Evolutionary conservation across 1,140 invertebrate species (phyloP), one percentile per base, ranked within the genome.

Genomic region (Propsilocerus akamusi): DNA sequence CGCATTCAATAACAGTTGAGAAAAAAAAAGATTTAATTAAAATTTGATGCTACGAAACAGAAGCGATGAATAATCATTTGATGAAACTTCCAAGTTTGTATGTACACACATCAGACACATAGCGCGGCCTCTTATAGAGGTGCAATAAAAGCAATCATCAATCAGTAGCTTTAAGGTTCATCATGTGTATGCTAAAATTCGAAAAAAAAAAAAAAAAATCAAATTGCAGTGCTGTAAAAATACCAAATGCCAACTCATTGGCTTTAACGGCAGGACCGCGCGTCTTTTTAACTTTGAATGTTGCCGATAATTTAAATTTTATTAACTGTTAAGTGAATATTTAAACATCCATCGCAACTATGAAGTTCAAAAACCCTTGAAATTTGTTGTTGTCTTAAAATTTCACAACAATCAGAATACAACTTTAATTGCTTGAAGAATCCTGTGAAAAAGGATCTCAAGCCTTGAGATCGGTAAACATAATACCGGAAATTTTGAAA

Each of bases 221-320:
- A n/a, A n/a, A n/a, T n/a, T n/a, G n/a, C n/a, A n/a, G n/a, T n/a
- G n/a, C n/a, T n/a, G n/a, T n/a, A n/a, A n/a, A n/a, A n/a, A n/a
- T n/a, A n/a, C n/a, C n/a, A n/a, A n/a, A n/a, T n/a, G n/a, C n/a
- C n/a, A n/a, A n/a, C n/a, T n/a, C n/a, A n/a, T n/a, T n/a, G n/a
- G n/a, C n/a, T n/a, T n/a, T n/a, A n/a, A n/a, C n/a, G n/a, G n/a
- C n/a, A n/a, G n/a, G n/a, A n/a, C n/a, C n/a, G n/a, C n/a, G n/a
- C n/a, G n/a, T n/a, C n/a, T n/a, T n/a, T n/a, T n/a, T n/a, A n/a
- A n/a, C n/a, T n/a, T n/a, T n/a, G n/a, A n/a, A n/a, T n/a, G n/a
- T n/a, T 41, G 34, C 34, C 34, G 34, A 41, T 41, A n/a, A 41
- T 41, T 41, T 41, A 41, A 41, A 41, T 41, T 41, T 41, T 41